These are phyloP conservation scores for Nymphicus hollandicus DNA, from an alignment of 2,113 vertebrate genomes.

Conservation along the genomic window DNA sequence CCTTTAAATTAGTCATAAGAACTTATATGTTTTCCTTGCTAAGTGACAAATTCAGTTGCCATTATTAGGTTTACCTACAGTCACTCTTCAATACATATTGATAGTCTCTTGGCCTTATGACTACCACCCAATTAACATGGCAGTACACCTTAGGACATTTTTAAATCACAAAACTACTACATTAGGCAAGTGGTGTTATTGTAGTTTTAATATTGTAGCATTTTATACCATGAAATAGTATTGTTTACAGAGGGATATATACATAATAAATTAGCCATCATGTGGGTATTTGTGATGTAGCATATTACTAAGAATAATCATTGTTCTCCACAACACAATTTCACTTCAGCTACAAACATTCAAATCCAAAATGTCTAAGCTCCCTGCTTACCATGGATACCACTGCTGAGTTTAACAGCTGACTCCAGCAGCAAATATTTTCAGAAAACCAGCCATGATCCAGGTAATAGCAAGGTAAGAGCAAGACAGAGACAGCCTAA, in stretches of 20 bases:
- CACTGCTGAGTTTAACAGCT: background rate
- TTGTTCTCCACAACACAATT: background rate
- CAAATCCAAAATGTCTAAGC: background rate
- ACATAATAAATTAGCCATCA: background rate
- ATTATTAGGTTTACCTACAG: constrained; percentile 63
- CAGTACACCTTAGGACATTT: constrained; percentile 55
- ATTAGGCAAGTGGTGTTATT: background rate
- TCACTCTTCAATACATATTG: constrained; percentile 59
- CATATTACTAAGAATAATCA: background rate
- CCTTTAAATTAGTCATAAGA: constrained; percentile 52
- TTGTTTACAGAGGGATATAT: background rate
- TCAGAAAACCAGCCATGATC: background rate
- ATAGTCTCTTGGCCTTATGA: constrained; percentile 59
- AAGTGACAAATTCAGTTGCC: constrained; percentile 66
- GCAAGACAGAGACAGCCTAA: background rate
- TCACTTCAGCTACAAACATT: background rate
- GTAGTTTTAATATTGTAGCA: background rate
- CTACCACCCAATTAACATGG: constrained; percentile 52
- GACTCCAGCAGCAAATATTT: background rate
- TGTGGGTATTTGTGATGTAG: background rate
- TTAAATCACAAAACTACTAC: constrained; percentile 47
- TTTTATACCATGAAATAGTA: background rate
- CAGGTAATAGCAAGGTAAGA: background rate
- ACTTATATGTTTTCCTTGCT: constrained; percentile 33
- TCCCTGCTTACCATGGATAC: background rate